Base-by-base conservation (phyloP, 37 sponge, comb jelly and placozoan genomes). In the Haliclona indistincta region DNA sequence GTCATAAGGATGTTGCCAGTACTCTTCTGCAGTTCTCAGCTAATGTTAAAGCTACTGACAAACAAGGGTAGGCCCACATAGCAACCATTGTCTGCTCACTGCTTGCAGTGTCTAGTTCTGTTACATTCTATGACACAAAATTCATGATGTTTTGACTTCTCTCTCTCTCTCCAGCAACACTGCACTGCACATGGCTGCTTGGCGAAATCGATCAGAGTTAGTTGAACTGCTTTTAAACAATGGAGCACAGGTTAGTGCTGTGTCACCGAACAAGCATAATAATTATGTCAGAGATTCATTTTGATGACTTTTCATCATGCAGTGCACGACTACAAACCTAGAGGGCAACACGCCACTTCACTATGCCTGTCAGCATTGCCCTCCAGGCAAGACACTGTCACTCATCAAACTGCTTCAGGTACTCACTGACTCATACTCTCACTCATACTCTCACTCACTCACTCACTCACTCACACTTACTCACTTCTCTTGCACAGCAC, bases 161-260 rank as follows among this genome's bases (percentile, higher is more conserved):
- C 63, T 11, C 72, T 20, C 32, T 36, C 30, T 22, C n/a, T 70
- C 2, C 49, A 94, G 95, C 30, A 90, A 94, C 65, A 69, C 88
- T 2, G 84, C 95, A 3, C 79, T 94, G 1, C 95, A 94, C 56
- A 79, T 94, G 76, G 95, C 95, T 36, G 91, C 95, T 2, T 94
- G 93, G 93, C 81, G 87, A 43, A 91, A 87, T 54, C 49, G 78
- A 8, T 81, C 89, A 10, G 95, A 94, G 20, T 68, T 94, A 54
- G 88, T 90, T 1, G 95, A 94, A 25, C 43, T 94, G 40, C 74
- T 94, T 43, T 39, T 94, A 1, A 61, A 53, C 42, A 91, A 90
- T 66, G 95, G 91, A 53, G 88, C 85, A 26, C 29, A 47, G 43
- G 91, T 94, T 58, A 63, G 71, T 35, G 34, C 22, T 25, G n/a